Evolutionary conservation across 1,140 invertebrate genomes (phyloP).

Genomic region (Dolichoris vasculosae): DNA sequence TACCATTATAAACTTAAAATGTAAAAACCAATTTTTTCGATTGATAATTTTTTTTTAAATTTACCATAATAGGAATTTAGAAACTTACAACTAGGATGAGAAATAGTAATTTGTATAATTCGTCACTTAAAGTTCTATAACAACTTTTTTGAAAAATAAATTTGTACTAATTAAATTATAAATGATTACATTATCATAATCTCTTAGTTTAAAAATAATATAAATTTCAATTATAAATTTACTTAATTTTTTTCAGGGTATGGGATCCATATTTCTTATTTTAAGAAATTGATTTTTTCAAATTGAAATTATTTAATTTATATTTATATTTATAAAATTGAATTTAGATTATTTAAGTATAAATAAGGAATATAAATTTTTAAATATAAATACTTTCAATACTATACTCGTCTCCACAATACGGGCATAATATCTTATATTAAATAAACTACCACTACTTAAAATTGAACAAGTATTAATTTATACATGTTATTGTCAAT

Average conservation of each 20-base stretch:
- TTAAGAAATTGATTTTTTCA: no score
- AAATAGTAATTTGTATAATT: background rate
- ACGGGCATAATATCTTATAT: background rate
- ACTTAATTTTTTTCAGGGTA: no score
- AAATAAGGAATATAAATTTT: no score
- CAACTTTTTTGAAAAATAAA: background rate
- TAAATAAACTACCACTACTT: background rate
- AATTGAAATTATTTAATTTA: no score
- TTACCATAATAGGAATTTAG: background rate
- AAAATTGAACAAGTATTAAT: constrained; percentile 40
- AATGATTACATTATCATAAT: background rate
- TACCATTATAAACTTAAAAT: background rate
- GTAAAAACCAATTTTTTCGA: background rate
- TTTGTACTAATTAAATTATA: background rate
- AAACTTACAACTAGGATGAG: background rate
- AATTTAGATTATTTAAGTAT: no score
- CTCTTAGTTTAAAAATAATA: no score
- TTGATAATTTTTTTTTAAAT: background rate
- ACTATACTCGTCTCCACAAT: background rate
- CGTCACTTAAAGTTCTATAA: background rate
- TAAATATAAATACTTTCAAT: background rate
- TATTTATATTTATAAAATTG: no score
- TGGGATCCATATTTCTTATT: no score
- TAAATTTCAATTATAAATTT: no score
- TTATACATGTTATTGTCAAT: constrained; percentile 55